A percentile compares a stretch with the other conserved stretches of the same genome.
phyloP scores from a whole-genome alignment of 2,113 vertebrate genomes.

The Myodes glareolus region DNA sequence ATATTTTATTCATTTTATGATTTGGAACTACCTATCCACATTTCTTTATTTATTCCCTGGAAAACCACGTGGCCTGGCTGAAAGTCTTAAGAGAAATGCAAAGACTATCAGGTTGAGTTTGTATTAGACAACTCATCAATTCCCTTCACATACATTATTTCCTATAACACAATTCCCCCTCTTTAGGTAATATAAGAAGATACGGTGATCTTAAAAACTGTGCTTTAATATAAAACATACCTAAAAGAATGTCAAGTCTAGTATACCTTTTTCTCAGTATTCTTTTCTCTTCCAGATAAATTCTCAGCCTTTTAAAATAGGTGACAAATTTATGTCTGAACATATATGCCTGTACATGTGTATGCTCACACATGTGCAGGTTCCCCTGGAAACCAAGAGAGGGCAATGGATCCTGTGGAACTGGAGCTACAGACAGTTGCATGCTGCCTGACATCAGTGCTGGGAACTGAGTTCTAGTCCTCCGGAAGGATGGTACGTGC shows the following conservation, averaged over 20 bases:
- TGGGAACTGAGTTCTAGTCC: not conserved
- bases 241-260: not conserved
- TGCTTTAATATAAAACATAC: not conserved
- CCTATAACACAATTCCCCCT: not conserved
- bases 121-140: not conserved
- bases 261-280: not conserved
- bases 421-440: not conserved
- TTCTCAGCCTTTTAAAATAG: not conserved
- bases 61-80: not conserved
- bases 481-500: not conserved
- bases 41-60: not conserved
- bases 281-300: not conserved
- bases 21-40: not conserved
- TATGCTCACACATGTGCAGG: no score
- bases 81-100: not conserved
- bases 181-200: not conserved
- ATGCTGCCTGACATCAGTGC: no score
- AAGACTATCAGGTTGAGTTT: not conserved
- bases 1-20: constrained; percentile 42
- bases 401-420: not conserved
- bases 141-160: not conserved
- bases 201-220: not conserved
- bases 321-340: not conserved
- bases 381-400: not conserved
- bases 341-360: not conserved